Evolutionary conservation across 2,888 invertebrate genomes (phyloP).

Genomic region (Labia minor): DNA sequence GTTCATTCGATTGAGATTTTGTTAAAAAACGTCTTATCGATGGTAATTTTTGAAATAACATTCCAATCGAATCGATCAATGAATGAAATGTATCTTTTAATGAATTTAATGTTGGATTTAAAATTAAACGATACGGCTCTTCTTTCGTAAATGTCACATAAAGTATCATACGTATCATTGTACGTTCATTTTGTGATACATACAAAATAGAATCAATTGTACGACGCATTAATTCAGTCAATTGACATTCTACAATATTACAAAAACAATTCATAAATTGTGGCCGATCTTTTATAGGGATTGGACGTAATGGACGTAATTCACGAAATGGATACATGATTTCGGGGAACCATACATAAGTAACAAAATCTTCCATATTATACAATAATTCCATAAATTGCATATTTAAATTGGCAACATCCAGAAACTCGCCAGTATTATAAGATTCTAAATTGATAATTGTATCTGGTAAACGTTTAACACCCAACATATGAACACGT

Average conservation of each 20-base stretch:
- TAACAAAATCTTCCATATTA: background rate
- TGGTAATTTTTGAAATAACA: background rate
- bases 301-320: background rate
- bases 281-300: background rate
- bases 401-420: background rate
- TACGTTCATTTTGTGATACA: slow-evolving; percentile 41
- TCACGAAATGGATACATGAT: background rate
- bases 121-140: background rate
- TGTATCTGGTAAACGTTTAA: background rate
- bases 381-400: background rate
- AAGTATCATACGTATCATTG: slow-evolving; percentile 52
- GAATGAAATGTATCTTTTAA: background rate
- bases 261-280: background rate
- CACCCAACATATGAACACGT: background rate
- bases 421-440: background rate
- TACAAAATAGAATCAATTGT: slow-evolving; percentile 54
- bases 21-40: background rate
- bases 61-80: background rate
- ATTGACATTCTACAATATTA: slow-evolving; percentile 34
- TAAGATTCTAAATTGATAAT: background rate
- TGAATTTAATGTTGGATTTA: background rate
- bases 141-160: slow-evolving; percentile 33
- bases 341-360: background rate
- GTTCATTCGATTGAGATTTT: background rate
- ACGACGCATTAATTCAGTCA: slow-evolving; percentile 54